These are phyloP conservation scores for Apis dorsata DNA, from an alignment of 1,140 invertebrate species.

Conservation along the genomic window DNA sequence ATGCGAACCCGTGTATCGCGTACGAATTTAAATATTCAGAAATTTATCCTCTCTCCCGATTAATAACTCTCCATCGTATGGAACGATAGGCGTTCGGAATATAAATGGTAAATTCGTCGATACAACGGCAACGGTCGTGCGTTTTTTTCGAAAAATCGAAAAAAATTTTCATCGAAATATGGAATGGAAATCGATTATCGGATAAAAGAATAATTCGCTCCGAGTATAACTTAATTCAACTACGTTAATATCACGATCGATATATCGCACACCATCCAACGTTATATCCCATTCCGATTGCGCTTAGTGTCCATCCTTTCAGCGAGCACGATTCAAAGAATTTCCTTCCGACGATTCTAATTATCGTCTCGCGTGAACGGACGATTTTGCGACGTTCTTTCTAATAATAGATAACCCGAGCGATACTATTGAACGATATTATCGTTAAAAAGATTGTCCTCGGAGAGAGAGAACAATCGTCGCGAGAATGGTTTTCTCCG, in stretches of 20 bases:
- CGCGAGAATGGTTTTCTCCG: background rate
- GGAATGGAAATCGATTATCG: background rate
- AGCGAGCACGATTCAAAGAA: constrained; percentile 16
- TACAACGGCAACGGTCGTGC: background rate
- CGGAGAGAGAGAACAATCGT: background rate
- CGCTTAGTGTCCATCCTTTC: background rate
- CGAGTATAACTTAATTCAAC: constrained; percentile 4
- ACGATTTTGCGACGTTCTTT: constrained; percentile 19
- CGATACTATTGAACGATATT: constrained; percentile 26
- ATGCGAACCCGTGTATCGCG: background rate
- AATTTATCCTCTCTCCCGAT: constrained; percentile 6
- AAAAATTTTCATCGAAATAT: background rate
- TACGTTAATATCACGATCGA: background rate
- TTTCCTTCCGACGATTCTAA: background rate
- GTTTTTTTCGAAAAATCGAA: no score
- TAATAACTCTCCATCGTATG: background rate
- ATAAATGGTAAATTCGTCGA: constrained; percentile 12
- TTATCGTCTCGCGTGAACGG: constrained; percentile 13
- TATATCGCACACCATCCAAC: background rate
- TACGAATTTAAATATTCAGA: background rate
- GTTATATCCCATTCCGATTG: constrained; percentile 17
- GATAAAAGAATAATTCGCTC: background rate
- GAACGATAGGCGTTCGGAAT: background rate
- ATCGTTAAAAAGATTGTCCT: constrained; percentile 48
- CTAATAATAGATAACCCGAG: constrained; percentile 32